Base-by-base conservation (phyloP, 2,113 vertebrate genomes). In the Natator depressus region DNA sequence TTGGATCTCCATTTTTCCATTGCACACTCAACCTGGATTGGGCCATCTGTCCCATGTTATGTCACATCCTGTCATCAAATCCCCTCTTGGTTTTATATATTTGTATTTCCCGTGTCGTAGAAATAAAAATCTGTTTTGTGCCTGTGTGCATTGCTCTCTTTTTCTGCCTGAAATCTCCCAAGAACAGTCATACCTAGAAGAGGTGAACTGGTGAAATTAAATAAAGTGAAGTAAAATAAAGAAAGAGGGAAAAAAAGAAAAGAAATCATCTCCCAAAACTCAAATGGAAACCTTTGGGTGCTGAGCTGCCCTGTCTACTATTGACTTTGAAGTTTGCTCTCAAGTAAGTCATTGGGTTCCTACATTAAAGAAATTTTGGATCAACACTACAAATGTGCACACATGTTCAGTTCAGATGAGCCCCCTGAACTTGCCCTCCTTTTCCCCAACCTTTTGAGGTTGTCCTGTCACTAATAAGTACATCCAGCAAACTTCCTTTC, bases 341-440 rank as follows among this genome's bases (percentile, higher is more conserved):
- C 16, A 69, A 7, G n/a, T 69, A 96, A 79, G 53, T 13, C 46
- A 49, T 10, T 17, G 38, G 12, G 10, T 35, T 88, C 50, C 8
- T 12, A 35, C 7, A 47, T 83, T 85, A 65, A 81, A 94, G 79
- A 25, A 85, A 69, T 3, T 85, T 91, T 89, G 42, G 80, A 24
- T 92, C 31, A 31, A 2, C n/a, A 78, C 51, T 91, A 78, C 85
- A 85, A 82, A 79, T 93, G 91, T 80, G 94, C 96, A 96, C 95
- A 96, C 57, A 85, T 38, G 83, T 24, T 93, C 57, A 49, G 92
- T 87, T 95, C 96, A 96, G 95, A 94, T 85, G 93, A 94, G 94
- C 16, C 51, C 47, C 57, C 54, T 51, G 75, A 92, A 46, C 3
- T 91, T 92, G 87, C 31, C 2, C n/a, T 80, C 91, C 47, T 0